These are phyloP conservation scores for Stenodera caucasica DNA, from an alignment of 2,888 invertebrate genomes.

Conservation along the genomic window DNA sequence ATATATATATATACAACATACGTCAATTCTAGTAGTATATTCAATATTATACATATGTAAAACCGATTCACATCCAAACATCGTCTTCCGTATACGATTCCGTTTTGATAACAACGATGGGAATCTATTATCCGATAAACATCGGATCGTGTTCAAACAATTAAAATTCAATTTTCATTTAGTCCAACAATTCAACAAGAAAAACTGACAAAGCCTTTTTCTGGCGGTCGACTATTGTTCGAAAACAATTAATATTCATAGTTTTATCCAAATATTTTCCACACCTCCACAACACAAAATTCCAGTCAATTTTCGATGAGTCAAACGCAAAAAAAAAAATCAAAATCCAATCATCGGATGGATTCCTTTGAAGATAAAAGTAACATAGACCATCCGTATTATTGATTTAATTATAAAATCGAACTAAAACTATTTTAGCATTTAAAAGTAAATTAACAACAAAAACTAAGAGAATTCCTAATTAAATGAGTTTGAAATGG, in stretches of 20 bases:
- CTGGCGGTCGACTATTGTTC: slow-evolving; percentile 7
- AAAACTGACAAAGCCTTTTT: slow-evolving; percentile 18
- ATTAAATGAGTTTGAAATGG: slow-evolving; percentile 5
- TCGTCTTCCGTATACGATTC: slow-evolving; percentile 8
- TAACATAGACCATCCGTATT: background rate
- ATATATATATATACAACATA: background rate
- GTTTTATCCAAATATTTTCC: background rate
- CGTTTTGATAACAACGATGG: slow-evolving; percentile 10
- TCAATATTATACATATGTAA: slow-evolving; percentile 16
- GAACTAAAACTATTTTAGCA: background rate
- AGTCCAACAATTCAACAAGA: slow-evolving; percentile 20
- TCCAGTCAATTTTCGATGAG: background rate
- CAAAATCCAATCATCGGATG: background rate
- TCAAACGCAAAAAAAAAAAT: background rate
- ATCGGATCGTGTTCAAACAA: slow-evolving; percentile 25
- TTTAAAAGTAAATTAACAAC: slow-evolving; percentile 2
- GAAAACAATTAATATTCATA: slow-evolving; percentile 12
- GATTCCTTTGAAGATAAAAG: background rate
- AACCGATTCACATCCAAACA: slow-evolving; percentile 16
- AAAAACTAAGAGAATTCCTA: slow-evolving; percentile 8
- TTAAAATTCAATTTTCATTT: slow-evolving; percentile 26
- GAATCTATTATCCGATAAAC: slow-evolving; percentile 23
- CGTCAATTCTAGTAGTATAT: background rate
- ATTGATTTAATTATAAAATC: slow-evolving; percentile 2
- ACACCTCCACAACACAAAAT: background rate